Percentiles rank a stretch among this genome's conserved stretches.
Conservation (phyloP, 2,113 vertebrate species). For the Sterna hirundo region DNA sequence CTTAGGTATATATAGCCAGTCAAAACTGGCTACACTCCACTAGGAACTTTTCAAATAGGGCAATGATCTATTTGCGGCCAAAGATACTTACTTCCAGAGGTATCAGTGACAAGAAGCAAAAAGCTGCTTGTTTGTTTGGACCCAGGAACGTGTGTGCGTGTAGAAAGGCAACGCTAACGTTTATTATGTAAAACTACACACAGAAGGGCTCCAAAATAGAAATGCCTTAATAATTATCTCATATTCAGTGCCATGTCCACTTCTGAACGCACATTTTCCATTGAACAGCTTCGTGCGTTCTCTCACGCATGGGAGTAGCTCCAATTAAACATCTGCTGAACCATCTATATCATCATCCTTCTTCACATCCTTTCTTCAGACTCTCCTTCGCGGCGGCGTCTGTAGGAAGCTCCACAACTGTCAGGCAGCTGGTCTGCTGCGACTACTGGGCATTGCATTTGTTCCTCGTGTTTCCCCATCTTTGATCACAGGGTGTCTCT, state of each 20-base stretch:
- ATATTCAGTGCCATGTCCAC: slow-evolving; percentile 57
- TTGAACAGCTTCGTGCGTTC: slow-evolving; percentile 32
- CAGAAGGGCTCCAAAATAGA: slow-evolving; percentile 33
- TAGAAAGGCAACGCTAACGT: background rate
- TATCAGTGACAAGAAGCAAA: slow-evolving; percentile 58
- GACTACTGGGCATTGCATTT: background rate
- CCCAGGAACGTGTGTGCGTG: background rate
- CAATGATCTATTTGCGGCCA: slow-evolving; percentile 52
- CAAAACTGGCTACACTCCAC: background rate
- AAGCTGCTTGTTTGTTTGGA: background rate
- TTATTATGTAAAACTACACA: background rate
- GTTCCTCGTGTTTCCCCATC: slow-evolving; percentile 14
- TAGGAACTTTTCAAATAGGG: slow-evolving; percentile 46
- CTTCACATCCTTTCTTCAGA: background rate
- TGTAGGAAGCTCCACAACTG: slow-evolving; percentile 53
- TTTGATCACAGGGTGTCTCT: slow-evolving; percentile 32
- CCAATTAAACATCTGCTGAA: slow-evolving; percentile 57
- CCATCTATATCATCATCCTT: slow-evolving; percentile 7
- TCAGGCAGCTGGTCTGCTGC: slow-evolving; percentile 46
- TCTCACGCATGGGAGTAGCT: slow-evolving; percentile 64
- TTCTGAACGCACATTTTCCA: slow-evolving; percentile 50
- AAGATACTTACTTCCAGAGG: background rate
- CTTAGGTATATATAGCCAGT: slow-evolving; percentile 38
- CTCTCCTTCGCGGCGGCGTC: background rate
- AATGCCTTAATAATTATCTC: slow-evolving; percentile 66